Conservation (phyloP, 2,113 vertebrate species). For the Brienomyrus longianalis region DNA sequence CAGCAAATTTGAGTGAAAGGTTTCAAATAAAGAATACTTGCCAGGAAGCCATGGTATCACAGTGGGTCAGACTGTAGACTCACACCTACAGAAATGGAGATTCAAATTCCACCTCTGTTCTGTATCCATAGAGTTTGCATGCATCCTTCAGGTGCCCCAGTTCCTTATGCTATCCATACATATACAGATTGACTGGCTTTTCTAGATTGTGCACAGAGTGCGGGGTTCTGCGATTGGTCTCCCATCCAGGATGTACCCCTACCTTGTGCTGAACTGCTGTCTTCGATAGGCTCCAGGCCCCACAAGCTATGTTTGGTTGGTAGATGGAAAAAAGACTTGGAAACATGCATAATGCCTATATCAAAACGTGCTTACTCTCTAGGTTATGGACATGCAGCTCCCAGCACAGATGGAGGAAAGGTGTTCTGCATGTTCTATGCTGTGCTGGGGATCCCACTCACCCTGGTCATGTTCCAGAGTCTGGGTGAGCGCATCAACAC, state of each 20-base stretch:
- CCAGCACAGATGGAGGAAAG: conserved; percentile 92
- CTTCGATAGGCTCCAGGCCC: not conserved
- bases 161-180: not conserved
- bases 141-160: not conserved
- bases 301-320: not conserved
- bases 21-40: not conserved
- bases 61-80: not conserved
- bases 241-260: not conserved
- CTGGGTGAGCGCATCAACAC: conserved; percentile 96
- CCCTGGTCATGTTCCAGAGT: conserved; percentile 98
- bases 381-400: conserved; percentile 96
- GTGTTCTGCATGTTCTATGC: conserved; percentile 98
- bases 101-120: not conserved
- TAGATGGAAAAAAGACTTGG: not conserved
- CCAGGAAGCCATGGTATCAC: not conserved
- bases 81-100: not conserved
- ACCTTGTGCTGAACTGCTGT: not conserved
- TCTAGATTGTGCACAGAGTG: not conserved
- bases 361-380: conserved; percentile 23
- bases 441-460: conserved; percentile 91
- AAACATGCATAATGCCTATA: not conserved
- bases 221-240: not conserved
- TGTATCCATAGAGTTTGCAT: not conserved
- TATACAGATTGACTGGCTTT: not conserved
- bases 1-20: not conserved